Evolutionary conservation across 1,140 invertebrate species (phyloP), one percentile per base, ranked within the genome.

Genomic region (Hyles vespertilio): DNA sequence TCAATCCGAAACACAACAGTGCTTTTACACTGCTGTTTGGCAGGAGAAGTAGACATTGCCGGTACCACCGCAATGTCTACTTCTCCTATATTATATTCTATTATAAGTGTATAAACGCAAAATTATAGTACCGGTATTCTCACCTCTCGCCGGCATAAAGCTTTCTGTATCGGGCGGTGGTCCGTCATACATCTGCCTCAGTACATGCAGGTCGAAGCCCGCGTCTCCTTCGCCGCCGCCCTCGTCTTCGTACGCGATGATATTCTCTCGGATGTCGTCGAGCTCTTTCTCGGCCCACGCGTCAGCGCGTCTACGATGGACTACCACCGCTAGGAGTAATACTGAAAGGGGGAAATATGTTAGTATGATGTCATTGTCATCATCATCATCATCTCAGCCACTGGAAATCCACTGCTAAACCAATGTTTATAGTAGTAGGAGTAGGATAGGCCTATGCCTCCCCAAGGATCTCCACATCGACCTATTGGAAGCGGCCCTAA

Each of bases 201-300:
- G 90, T n/a, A 98, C 96, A 65, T 95, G 96, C 12, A 99, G 91
- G 81, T 99, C 98, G 81, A 97, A 99, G 5, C 95, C 96, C 2
- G 97, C 96, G 77, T 99, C 98, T 10, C 96, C 96, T 87, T 99
- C 97, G 68, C 97, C 97, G 74, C 96, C 97, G 44, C 98, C 98
- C 89, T 99, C 98, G 73, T 99, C 98, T 82, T 98, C 96, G 77
- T 99, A 99, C 72, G 96, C 96, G 62, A 99, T 98, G 63, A 99
- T 98, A 74, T 97, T 99, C 87, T 99, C 98, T 63, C 97, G 90
- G 43, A 98, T 98, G 80, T 99, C 98, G 79, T 99, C 97, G 69
- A 97, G 93, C 75, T 98, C 97, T 78, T 98, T 98, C 74, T 93
- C 93, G 40, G 96, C 94, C 69, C 95, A 92, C 59, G 97, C 96